phyloP scores from a whole-genome alignment of 2,888 invertebrate genomes.

The Drosophila nr. fundita region DNA sequence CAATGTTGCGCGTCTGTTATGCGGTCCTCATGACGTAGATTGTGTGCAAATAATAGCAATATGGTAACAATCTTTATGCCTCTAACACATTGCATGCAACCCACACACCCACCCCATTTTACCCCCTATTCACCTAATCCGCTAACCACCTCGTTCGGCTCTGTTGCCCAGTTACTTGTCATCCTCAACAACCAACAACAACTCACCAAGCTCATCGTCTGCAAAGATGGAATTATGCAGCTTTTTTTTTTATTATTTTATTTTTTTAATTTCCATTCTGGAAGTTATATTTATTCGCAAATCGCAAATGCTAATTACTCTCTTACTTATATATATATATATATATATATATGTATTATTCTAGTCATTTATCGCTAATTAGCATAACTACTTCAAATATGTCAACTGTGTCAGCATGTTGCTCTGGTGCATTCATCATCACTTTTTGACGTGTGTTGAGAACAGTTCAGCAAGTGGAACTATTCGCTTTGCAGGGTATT shows the following conservation, averaged over 20 bases:
- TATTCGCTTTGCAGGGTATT: constrained; percentile 16
- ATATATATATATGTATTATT: background rate
- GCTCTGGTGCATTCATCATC: background rate
- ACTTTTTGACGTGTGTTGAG: background rate
- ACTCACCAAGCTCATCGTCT: background rate
- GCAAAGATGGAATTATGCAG: background rate
- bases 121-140: no score
- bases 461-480: background rate
- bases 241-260: background rate
- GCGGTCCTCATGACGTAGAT: constrained; percentile 63
- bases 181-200: background rate
- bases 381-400: background rate
- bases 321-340: no score
- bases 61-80: constrained; percentile 77
- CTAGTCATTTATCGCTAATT: background rate
- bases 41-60: constrained; percentile 82
- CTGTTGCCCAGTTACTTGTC: background rate
- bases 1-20: constrained; percentile 28
- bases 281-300: background rate
- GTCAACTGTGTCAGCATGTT: background rate
- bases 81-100: background rate
- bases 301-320: no score
- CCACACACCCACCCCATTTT: no score
- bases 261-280: background rate
- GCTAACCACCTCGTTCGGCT: background rate